Percentiles rank a stretch among this genome's conserved stretches.
Conservation (phyloP, 92 coral and sea anemone species). For the Nematostella vectensis region DNA sequence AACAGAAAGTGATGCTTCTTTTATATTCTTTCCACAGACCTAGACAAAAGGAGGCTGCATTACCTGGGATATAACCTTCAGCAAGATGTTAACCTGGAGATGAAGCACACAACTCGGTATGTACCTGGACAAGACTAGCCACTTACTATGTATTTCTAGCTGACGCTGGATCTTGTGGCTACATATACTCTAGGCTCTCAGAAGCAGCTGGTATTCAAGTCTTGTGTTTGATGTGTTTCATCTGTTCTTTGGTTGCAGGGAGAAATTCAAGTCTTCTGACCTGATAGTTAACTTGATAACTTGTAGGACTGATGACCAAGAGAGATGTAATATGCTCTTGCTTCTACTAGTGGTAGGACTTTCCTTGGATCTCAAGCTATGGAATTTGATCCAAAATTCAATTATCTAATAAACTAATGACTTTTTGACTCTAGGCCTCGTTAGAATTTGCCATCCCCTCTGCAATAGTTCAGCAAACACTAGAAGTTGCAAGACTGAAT, state of each 20-base stretch:
- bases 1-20: no score
- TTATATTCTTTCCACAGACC: constrained; percentile 57
- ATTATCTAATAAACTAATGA: no score
- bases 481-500: constrained; percentile 66
- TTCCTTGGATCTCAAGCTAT: no score
- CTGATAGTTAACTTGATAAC: constrained; percentile 57
- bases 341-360: constrained; percentile 75
- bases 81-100: constrained; percentile 66
- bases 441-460: constrained; percentile 83
- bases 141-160: neutral
- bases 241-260: constrained; percentile 31
- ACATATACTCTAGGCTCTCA: no score
- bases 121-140: neutral
- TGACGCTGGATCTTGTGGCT: neutral
- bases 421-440: constrained; percentile 40
- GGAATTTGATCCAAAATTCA: no score
- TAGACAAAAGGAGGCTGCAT: constrained; percentile 71
- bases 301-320: constrained; percentile 70
- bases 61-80: constrained; percentile 80
- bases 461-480: constrained; percentile 65
- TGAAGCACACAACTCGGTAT: constrained; percentile 50
- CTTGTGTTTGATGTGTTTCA: no score
- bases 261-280: constrained; percentile 42
- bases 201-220: no score
- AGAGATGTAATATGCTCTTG: constrained; percentile 80